Evolutionary conservation across 2,797 vertebrate genomes (phyloP).

Genomic region (Melanogrammus aeglefinus): DNA sequence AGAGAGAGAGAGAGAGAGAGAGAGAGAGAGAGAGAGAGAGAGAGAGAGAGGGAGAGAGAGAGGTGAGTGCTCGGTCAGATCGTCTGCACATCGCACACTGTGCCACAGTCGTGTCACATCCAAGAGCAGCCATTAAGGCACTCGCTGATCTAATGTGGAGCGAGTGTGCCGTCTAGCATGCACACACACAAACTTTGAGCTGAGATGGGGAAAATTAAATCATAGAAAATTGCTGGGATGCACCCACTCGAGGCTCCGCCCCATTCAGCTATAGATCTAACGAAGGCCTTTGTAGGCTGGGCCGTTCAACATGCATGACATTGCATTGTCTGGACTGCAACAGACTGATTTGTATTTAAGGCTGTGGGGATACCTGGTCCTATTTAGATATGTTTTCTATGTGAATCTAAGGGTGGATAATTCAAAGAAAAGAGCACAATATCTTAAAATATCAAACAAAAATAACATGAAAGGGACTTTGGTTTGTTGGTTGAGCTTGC

Average conservation of each 20-base stretch:
- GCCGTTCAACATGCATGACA: too few relatives aligned
- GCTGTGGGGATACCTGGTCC: not conserved
- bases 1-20: not conserved
- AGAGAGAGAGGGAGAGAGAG: constrained; percentile 25
- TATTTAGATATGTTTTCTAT: not conserved
- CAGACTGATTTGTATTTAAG: not conserved
- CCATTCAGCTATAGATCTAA: constrained; percentile 24
- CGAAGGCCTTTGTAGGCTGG: not conserved
- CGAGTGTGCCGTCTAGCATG: constrained; percentile 71
- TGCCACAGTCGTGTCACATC: constrained; percentile 53
- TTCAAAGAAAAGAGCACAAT: not conserved
- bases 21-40: not conserved
- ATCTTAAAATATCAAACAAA: not conserved
- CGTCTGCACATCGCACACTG: constrained; percentile 52
- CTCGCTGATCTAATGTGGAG: constrained; percentile 60
- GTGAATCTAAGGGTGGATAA: too few relatives aligned
- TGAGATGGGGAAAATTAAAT: not conserved
- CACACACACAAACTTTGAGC: constrained; percentile 24
- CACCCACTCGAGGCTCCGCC: constrained; percentile 11
- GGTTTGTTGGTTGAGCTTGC: not conserved
- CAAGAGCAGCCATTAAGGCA: constrained; percentile 48
- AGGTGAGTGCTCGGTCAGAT: constrained; percentile 78
- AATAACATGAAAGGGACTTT: not conserved
- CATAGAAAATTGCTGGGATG: not conserved
- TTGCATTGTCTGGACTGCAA: not conserved